Percentiles rank a stretch among this genome's conserved stretches.
These are phyloP conservation scores for Zaprionus obscuricornis DNA, from an alignment of 2,888 invertebrate genomes.

Conservation along the genomic window DNA sequence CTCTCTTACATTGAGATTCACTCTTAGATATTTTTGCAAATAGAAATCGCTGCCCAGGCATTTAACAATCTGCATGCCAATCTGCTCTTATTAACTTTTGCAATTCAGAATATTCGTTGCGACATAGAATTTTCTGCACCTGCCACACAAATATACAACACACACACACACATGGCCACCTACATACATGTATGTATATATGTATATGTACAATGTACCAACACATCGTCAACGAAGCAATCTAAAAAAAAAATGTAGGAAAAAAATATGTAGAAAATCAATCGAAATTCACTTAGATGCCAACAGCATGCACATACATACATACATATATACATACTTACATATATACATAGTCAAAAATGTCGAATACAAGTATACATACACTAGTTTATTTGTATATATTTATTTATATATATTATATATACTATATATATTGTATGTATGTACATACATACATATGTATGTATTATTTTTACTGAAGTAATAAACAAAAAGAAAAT, in stretches of 20 bases:
- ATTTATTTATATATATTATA: no score
- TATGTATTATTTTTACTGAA: no score
- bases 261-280: conserved; percentile 54
- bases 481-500: no score
- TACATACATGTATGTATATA: not conserved
- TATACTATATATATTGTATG: no score
- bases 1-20: no score
- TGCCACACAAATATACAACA: conserved; percentile 3
- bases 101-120: conserved; percentile 12
- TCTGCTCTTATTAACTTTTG: conserved; percentile 27
- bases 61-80: conserved; percentile 31
- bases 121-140: conserved; percentile 8
- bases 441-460: no score
- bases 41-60: not conserved
- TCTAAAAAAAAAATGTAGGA: conserved; percentile 35
- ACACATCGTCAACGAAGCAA: conserved; percentile 23
- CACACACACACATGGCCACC: conserved; percentile 6
- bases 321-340: not conserved
- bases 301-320: conserved; percentile 23
- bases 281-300: conserved; percentile 51
- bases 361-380: not conserved
- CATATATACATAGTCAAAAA: not conserved
- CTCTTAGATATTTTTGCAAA: not conserved
- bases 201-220: not conserved
- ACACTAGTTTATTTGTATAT: no score